A percentile compares a stretch with the other conserved stretches of the same genome.
Conservation (phyloP, 2,888 invertebrate genomes). For the Lepidocyrtoides sp. region DNA sequence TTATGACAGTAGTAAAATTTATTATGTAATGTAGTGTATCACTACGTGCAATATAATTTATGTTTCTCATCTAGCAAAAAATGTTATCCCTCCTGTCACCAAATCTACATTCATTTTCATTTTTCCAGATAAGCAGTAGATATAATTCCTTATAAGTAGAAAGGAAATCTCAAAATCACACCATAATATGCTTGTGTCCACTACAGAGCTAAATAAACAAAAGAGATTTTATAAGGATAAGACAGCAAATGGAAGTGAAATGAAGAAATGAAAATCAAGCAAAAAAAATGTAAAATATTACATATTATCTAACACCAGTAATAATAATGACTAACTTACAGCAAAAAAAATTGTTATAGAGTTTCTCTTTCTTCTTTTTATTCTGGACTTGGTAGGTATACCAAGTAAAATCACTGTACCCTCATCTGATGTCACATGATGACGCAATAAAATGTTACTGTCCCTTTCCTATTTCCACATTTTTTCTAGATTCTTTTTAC, state of each 20-base stretch:
- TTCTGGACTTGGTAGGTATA: neutral
- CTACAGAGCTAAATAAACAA: neutral
- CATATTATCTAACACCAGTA: neutral
- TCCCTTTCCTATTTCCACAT: constrained; percentile 49
- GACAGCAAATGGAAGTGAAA: no score
- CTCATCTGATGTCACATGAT: constrained; percentile 72
- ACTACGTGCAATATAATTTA: neutral
- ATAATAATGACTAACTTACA: constrained; percentile 35
- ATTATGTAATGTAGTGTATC: neutral
- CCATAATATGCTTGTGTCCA: no score
- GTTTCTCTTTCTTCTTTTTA: neutral
- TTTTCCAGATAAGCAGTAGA: constrained; percentile 29
- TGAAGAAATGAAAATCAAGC: no score
- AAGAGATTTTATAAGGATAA: no score
- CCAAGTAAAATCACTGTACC: constrained; percentile 50
- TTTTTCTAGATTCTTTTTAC: constrained; percentile 39
- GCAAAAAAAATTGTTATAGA: constrained; percentile 25
- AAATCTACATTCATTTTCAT: constrained; percentile 42
- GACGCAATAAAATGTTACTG: constrained; percentile 73
- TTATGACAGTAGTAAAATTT: constrained; percentile 29
- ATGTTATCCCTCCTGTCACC: constrained; percentile 51
- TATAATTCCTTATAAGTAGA: neutral
- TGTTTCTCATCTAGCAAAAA: neutral
- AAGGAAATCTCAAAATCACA: neutral
- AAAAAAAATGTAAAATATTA: no score